Evolutionary conservation across 2,888 invertebrate species (phyloP), one percentile per base, ranked within the genome.

Genomic region (Meliscaeva auricollis): DNA sequence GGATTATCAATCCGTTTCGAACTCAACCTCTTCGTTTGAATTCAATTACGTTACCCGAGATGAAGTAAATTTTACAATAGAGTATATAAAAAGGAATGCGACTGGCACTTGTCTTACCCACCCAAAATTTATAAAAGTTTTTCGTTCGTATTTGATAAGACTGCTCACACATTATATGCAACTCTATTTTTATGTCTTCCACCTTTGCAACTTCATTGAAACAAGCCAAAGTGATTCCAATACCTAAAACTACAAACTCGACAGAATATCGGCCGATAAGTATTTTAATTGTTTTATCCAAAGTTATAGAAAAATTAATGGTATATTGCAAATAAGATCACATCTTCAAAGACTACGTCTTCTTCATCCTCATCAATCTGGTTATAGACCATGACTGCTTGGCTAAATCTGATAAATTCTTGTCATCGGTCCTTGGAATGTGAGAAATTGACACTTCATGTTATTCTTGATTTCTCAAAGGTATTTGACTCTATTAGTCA

Each of bases 331-430:
- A 44, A 44, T 44, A 44, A 44, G 44, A 7, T 44, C 44, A 13
- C 44, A 44, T 44, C 44, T 44, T n/a, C 44, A 44, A 7, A n/a
- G 44, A 3, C 11, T 5, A 9, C 3, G 8, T 3, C 44, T 44
- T 44, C 44, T 44, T 44, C 44, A 44, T 44, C 44, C 44, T n/a
- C 7, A 44, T 44, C 44, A 44, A 44, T 44, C 44, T 13, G 44
- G 44, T 13, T 44, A 3, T n/a, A 44, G 13, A 1, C 13, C 44
- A 44, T 5, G 1, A 44, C 44, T n/a, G 4, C n/a, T 44, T n/a
- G 1, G n/a, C n/a, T n/a, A n/a, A n/a, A n/a, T n/a, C n/a, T 44
- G 4, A 9, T 3, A 4, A 44, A 3, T 44, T 44, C 44, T n/a
- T 44, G 11, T n/a, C 3, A 44, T n/a, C 13, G n/a, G 44, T 13